Evolutionary conservation across 2,797 vertebrate genomes (phyloP).

Genomic region (Xyrichtys novacula): DNA sequence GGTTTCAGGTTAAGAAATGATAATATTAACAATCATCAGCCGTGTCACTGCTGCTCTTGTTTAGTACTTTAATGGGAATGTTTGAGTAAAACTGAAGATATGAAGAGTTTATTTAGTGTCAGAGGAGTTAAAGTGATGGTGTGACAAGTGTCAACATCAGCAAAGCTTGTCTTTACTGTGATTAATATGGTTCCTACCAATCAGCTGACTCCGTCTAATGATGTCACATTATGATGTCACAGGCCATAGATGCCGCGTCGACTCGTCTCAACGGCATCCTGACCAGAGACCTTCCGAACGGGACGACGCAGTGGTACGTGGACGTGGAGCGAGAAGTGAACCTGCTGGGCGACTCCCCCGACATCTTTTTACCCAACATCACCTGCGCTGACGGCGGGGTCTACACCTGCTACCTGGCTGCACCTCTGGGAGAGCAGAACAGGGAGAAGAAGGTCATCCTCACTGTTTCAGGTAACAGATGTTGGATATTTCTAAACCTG

Average conservation of each 20-base stretch:
- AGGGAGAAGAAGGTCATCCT: conserved; percentile 64
- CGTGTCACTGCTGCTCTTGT: too few relatives aligned
- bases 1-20: too few relatives aligned
- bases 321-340: conserved; percentile 33
- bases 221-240: conserved; percentile 7
- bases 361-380: conserved; percentile 68
- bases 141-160: too few relatives aligned
- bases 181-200: background rate
- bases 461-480: conserved; percentile 63
- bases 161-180: too few relatives aligned
- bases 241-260: background rate
- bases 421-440: conserved; percentile 78
- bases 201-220: background rate
- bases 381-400: conserved; percentile 60
- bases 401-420: conserved; percentile 75
- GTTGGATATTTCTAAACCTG: too few relatives aligned
- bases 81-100: too few relatives aligned
- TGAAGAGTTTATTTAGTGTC: too few relatives aligned
- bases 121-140: too few relatives aligned
- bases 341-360: conserved; percentile 33
- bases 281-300: conserved; percentile 37
- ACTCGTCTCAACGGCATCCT: conserved; percentile 29
- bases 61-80: too few relatives aligned
- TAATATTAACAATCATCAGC: too few relatives aligned
- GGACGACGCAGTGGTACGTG: background rate